Evolutionary conservation across 2,113 vertebrate species (phyloP).

Genomic region (Phocoena sinus): DNA sequence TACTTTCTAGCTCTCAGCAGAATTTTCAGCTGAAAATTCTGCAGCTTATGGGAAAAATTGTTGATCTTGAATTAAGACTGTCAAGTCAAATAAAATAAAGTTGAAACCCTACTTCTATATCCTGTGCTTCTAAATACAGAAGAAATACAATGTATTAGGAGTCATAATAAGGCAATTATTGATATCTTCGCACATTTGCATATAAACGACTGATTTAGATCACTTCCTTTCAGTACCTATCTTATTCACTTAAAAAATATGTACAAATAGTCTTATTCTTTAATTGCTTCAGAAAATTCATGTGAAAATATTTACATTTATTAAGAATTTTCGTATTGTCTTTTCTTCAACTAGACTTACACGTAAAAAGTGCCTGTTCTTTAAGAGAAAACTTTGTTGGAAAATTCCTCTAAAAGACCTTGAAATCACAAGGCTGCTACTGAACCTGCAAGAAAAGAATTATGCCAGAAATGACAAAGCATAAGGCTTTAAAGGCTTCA

Average conservation of each 20-base stretch:
- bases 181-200: neutral
- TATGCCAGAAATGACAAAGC: neutral
- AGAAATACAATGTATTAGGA: neutral
- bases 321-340: neutral
- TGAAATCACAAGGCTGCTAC: conserved; percentile 5
- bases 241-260: neutral
- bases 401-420: conserved; percentile 19
- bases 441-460: neutral
- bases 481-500: neutral
- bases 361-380: neutral
- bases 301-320: neutral
- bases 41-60: conserved; percentile 1
- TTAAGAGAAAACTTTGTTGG: conserved; percentile 33
- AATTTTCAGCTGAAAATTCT: conserved; percentile 52
- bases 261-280: neutral
- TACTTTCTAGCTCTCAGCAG: conserved; percentile 6
- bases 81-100: conserved; percentile 17
- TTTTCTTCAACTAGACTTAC: neutral
- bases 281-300: conserved; percentile 20
- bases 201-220: neutral
- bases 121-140: neutral
- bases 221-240: neutral
- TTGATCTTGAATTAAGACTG: neutral
- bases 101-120: neutral
- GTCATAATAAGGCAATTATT: neutral